Evolutionary conservation across 2,113 vertebrate genomes (phyloP).

Genomic region (Pterocles gutturalis): DNA sequence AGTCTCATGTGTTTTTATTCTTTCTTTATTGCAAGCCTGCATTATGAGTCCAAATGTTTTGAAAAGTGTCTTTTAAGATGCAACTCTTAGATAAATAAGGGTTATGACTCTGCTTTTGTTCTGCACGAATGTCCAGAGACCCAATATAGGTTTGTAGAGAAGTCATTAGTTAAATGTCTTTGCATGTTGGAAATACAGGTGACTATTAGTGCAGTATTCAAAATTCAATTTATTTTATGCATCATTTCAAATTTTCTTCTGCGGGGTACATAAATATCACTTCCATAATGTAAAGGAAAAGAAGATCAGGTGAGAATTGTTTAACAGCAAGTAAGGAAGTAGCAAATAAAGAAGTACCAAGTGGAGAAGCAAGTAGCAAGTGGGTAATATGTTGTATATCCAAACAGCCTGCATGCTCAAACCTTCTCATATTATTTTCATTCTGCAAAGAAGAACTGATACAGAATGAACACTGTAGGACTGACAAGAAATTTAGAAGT

Average conservation of each 20-base stretch:
- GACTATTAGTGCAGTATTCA: neutral
- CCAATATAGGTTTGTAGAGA: neutral
- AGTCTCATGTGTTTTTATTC: neutral
- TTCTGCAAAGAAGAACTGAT: neutral
- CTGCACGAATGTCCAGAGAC: neutral
- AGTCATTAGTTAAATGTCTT: neutral
- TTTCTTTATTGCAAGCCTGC: neutral
- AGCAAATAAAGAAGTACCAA: neutral
- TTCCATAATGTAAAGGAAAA: neutral
- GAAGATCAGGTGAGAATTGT: neutral
- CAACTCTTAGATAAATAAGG: neutral
- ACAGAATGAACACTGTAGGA: neutral
- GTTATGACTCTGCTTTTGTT: neutral
- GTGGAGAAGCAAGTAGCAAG: neutral
- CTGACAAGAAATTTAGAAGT: neutral
- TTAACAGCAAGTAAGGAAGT: neutral
- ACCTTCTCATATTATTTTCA: neutral
- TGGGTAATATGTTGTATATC: neutral
- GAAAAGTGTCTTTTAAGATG: neutral
- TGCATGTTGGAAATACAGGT: neutral
- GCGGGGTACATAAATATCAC: neutral
- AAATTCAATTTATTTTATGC: neutral
- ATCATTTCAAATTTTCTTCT: neutral
- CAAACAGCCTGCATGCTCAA: neutral
- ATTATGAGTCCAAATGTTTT: neutral